Percentiles rank a stretch among this genome's conserved stretches.
Conservation (phyloP, 2,888 invertebrate species). For the Zaprionus lineosus region DNA sequence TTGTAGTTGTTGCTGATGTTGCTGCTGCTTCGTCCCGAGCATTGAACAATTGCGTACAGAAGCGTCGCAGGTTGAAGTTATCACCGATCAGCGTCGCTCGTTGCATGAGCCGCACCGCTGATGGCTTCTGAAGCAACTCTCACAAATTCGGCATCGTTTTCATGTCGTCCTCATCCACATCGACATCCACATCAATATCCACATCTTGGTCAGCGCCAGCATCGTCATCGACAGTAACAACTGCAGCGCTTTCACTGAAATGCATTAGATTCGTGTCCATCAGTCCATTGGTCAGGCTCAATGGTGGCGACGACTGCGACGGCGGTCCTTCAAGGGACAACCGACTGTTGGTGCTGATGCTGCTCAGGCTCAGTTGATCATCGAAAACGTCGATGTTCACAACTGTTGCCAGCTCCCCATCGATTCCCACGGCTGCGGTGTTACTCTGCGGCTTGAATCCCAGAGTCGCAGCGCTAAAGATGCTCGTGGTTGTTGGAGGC, state of each 20-base stretch:
- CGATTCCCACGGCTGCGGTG: slow-evolving; percentile 82
- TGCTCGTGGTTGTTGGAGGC: slow-evolving; percentile 18
- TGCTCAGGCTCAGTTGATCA: slow-evolving; percentile 92
- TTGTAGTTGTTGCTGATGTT: not conserved
- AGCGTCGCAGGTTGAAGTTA: slow-evolving; percentile 69
- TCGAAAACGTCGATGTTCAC: slow-evolving; percentile 84
- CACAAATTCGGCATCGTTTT: slow-evolving; percentile 69
- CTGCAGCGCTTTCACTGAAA: slow-evolving; percentile 84
- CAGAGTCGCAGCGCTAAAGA: not conserved
- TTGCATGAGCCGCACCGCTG: slow-evolving; percentile 36
- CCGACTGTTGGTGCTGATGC: slow-evolving; percentile 91
- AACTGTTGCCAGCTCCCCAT: slow-evolving; percentile 85
- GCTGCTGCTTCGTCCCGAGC: slow-evolving; percentile 7
- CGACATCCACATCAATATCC: not conserved
- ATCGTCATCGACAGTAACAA: slow-evolving; percentile 1
- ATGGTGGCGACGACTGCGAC: slow-evolving; percentile 86
- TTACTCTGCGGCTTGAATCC: slow-evolving; percentile 23
- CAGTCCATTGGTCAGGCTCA: slow-evolving; percentile 86
- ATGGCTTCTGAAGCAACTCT: slow-evolving; percentile 77
- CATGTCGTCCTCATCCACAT: slow-evolving; percentile 2
- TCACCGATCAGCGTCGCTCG: slow-evolving; percentile 59
- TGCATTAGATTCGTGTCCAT: slow-evolving; percentile 86
- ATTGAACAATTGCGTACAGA: slow-evolving; percentile 73
- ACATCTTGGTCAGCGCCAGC: slow-evolving; percentile 2
- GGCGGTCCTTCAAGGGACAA: slow-evolving; percentile 88